phyloP scores from a whole-genome alignment of 2,797 vertebrate species.

The Eurystomus glaucurus region DNA sequence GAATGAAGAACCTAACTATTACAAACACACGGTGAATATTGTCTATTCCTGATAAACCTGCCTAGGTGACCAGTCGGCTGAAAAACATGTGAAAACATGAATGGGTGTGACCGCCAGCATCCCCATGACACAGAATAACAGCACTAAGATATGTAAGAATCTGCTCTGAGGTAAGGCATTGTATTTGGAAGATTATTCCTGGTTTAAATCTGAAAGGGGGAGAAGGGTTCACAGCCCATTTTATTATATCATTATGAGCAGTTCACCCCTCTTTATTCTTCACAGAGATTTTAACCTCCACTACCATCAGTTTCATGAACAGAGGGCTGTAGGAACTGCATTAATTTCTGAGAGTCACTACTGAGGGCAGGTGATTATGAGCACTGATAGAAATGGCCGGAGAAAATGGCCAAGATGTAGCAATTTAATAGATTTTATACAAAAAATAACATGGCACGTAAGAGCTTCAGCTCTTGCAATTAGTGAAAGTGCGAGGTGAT shows the following conservation, averaged over 20 bases:
- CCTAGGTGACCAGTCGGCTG: background rate
- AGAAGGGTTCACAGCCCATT: background rate
- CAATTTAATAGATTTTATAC: background rate
- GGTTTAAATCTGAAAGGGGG: background rate
- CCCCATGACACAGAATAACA: background rate
- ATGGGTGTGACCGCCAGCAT: accelerated
- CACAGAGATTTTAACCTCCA: background rate
- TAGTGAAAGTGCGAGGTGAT: background rate
- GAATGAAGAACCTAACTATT: background rate
- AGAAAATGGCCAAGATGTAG: slow-evolving; percentile 5
- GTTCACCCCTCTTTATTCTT: background rate
- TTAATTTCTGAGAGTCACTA: background rate
- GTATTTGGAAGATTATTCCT: background rate
- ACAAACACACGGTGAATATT: background rate
- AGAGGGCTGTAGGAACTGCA: background rate
- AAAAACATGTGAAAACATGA: background rate
- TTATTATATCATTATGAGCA: background rate
- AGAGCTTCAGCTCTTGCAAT: background rate
- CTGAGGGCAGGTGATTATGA: background rate
- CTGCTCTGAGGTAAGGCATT: background rate
- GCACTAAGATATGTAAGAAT: accelerated
- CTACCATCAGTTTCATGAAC: background rate
- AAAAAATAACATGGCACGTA: background rate
- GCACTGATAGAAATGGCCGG: background rate
- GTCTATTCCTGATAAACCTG: background rate